Conservation (phyloP, 2,888 invertebrate species). For the Drosophila austrosaltans region DNA sequence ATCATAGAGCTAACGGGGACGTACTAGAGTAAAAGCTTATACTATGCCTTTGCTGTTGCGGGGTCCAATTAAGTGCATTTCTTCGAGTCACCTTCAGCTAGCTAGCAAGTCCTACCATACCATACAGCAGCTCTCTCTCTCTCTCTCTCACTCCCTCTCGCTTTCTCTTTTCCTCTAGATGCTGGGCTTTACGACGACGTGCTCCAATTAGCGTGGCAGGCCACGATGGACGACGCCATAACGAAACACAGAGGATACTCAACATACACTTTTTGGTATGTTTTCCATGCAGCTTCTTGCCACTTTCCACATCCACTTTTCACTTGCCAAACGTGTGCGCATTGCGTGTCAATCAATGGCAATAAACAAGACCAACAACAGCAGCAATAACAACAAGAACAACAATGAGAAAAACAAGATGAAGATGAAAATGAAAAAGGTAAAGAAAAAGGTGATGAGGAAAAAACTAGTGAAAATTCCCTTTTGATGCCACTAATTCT, state of each 20-base stretch:
- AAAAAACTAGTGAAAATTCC: constrained; percentile 33
- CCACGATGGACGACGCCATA: constrained; percentile 28
- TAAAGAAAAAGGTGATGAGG: constrained; percentile 15
- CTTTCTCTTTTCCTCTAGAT: neutral
- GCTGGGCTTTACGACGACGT: constrained; percentile 48
- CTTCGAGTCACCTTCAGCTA: constrained; percentile 46
- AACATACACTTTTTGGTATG: constrained; percentile 10
- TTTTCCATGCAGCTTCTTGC: constrained; percentile 25
- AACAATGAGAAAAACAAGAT: constrained; percentile 7
- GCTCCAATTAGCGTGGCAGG: constrained; percentile 68
- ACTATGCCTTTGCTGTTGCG: constrained; percentile 24
- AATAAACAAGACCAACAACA: constrained; percentile 22
- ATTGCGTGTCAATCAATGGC: constrained; percentile 71
- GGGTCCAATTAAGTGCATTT: constrained; percentile 72
- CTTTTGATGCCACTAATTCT: constrained; percentile 60
- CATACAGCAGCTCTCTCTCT: too few relatives aligned
- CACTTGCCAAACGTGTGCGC: constrained; percentile 62
- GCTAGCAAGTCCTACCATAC: too few relatives aligned
- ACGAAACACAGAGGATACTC: constrained; percentile 30
- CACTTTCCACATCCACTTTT: constrained; percentile 14
- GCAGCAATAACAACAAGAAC: neutral
- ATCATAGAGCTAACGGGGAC: constrained; percentile 58
- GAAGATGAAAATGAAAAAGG: too few relatives aligned
- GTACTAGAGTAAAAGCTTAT: constrained; percentile 47
- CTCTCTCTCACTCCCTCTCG: too few relatives aligned